Percentiles rank a stretch among this genome's conserved stretches.
Evolutionary conservation across 2,797 vertebrate species (phyloP).

Genomic region (Muraenolepis orangiensis): DNA sequence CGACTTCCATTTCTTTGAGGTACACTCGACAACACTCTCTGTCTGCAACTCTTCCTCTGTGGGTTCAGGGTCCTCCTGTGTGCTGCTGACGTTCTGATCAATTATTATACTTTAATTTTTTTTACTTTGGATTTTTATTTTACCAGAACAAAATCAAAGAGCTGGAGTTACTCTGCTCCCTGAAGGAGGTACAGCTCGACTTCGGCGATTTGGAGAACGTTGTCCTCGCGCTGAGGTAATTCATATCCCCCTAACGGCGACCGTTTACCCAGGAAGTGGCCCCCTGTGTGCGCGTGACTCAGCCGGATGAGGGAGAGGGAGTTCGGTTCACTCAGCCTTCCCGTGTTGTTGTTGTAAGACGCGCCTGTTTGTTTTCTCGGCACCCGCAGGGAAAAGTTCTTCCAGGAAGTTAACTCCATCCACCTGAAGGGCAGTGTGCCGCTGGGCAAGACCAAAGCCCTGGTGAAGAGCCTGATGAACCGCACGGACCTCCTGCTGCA

Average conservation of each 20-base stretch:
- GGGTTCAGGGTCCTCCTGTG: not conserved
- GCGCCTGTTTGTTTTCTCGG: constrained; percentile 14
- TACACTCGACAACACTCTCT: constrained; percentile 50
- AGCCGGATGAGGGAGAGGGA: too few relatives aligned
- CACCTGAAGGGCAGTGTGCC: constrained; percentile 79
- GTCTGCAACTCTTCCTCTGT: not conserved
- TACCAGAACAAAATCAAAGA: constrained; percentile 96
- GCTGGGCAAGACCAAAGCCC: constrained; percentile 87
- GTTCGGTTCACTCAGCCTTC: too few relatives aligned
- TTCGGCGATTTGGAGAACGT: constrained; percentile 93
- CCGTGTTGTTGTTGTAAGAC: not conserved
- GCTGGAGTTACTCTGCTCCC: constrained; percentile 92
- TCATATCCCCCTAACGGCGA: constrained; percentile 6
- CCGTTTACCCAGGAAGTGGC: not conserved
- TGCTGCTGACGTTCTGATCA: constrained; percentile 19
- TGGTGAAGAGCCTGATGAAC: constrained; percentile 97
- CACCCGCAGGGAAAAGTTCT: constrained; percentile 87
- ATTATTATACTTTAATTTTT: not conserved
- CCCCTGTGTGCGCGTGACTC: not conserved
- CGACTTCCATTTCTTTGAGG: constrained; percentile 98
- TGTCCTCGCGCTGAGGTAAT: constrained; percentile 87
- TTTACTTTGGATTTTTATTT: constrained; percentile 13
- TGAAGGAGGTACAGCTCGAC: constrained; percentile 93
- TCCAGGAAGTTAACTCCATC: constrained; percentile 89
- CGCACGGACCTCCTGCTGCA: constrained; percentile 92